A percentile compares a stretch with the other conserved stretches of the same genome.
Conservation (phyloP, 2,888 invertebrate genomes). For the Ashinkailepas kermadecensis region DNA sequence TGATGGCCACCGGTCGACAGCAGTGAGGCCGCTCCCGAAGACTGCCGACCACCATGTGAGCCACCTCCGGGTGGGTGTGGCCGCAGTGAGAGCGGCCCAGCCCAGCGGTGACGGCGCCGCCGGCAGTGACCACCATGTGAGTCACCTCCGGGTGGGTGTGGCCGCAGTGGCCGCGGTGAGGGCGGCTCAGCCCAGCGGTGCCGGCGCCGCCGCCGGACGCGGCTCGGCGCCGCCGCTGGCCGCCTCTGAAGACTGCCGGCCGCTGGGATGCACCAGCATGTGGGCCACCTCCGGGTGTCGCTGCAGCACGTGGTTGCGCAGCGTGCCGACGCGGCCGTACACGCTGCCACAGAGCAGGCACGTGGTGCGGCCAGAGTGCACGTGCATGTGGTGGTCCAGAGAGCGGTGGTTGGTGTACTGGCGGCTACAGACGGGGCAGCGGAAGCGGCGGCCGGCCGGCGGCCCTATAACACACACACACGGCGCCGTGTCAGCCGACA, state of each 20-base stretch:
- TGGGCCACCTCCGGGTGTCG: constrained; percentile 5
- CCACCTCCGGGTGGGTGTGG: too few species aligned
- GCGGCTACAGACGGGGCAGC: constrained; percentile 2
- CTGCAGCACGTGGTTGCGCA: constrained; percentile 4
- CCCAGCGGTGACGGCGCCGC: not conserved
- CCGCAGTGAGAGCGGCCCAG: not conserved
- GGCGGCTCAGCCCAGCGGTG: not conserved
- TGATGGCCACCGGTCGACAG: too few species aligned
- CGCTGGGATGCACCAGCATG: not conserved
- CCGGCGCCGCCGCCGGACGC: not conserved
- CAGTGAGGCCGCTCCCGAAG: too few species aligned
- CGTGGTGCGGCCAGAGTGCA: constrained; percentile 9
- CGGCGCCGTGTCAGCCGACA: not conserved
- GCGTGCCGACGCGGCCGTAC: constrained; percentile 21
- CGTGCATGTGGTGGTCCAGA: constrained; percentile 23
- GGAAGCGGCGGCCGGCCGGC: not conserved
- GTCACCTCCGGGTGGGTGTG: too few species aligned
- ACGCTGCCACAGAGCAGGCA: constrained; percentile 6
- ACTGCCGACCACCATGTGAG: too few species aligned
- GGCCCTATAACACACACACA: constrained; percentile 10
- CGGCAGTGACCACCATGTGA: too few species aligned
- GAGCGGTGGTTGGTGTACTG: constrained; percentile 21
- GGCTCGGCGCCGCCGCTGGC: not conserved
- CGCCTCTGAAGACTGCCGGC: not conserved
- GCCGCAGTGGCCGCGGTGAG: too few species aligned